Conservation (phyloP, 2,888 invertebrate species). For the Andrena fulva region DNA sequence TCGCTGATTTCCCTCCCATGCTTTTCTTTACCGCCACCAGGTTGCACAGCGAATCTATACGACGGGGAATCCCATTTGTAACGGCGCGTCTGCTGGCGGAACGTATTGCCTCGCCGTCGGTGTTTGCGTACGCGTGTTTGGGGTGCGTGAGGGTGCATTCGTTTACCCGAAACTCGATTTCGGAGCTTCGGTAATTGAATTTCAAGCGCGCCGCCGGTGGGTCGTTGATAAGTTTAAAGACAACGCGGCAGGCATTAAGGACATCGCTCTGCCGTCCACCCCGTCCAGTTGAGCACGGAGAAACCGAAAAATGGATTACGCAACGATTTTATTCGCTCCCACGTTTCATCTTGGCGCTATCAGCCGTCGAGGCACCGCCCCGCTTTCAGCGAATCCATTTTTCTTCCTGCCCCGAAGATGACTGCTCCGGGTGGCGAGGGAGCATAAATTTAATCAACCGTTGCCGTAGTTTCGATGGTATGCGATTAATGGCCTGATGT, state of each 20-base stretch:
- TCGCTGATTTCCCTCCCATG: constrained; percentile 23
- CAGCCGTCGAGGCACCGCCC: constrained; percentile 58
- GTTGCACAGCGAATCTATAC: constrained; percentile 30
- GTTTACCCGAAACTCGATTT: constrained; percentile 74
- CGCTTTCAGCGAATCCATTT: constrained; percentile 33
- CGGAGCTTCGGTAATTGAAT: constrained; percentile 70
- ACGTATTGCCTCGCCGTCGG: constrained; percentile 61
- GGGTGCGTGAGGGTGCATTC: constrained; percentile 73
- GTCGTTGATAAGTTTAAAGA: constrained; percentile 36
- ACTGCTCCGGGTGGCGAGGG: not conserved
- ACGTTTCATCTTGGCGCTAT: constrained; percentile 4
- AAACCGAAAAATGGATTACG: not conserved
- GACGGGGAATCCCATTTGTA: constrained; percentile 55
- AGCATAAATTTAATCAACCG: constrained; percentile 8
- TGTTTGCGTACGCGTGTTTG: constrained; percentile 74
- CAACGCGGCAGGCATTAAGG: constrained; percentile 13
- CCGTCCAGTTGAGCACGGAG: not conserved
- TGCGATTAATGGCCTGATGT: constrained; percentile 8
- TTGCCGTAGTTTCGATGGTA: not conserved
- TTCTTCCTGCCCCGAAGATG: not conserved
- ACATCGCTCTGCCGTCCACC: not conserved
- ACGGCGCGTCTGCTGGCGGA: constrained; percentile 40
- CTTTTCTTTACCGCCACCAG: constrained; percentile 13
- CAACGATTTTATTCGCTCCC: constrained; percentile 1
- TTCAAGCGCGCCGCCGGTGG: constrained; percentile 53